Evolutionary conservation across 2,113 vertebrate species (phyloP).

Genomic region (Dicaeum eximium): DNA sequence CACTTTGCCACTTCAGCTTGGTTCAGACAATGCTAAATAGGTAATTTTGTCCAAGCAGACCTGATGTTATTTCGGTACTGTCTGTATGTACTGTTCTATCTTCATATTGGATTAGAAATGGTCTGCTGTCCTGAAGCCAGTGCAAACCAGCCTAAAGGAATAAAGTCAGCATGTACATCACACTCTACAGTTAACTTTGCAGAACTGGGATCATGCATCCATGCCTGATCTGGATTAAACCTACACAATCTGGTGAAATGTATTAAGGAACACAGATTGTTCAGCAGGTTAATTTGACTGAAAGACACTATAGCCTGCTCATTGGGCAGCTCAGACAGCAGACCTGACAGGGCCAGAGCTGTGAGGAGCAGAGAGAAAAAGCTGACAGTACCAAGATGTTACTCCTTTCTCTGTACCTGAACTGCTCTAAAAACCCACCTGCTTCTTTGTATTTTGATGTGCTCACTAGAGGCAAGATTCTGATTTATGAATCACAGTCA

Average conservation of each 20-base stretch:
- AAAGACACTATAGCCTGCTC: background rate
- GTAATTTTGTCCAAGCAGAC: background rate
- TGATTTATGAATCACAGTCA: background rate
- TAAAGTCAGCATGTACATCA: background rate
- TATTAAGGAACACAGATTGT: background rate
- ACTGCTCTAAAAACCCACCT: background rate
- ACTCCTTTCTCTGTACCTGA: background rate
- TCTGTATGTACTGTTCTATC: background rate
- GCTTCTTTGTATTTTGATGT: background rate
- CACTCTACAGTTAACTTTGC: background rate
- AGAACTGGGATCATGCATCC: fast-evolving
- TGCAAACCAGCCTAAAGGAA: background rate
- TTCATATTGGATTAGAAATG: background rate
- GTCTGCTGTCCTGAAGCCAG: background rate
- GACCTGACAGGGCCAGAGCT: background rate
- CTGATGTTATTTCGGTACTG: background rate
- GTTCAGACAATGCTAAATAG: background rate
- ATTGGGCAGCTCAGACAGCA: background rate
- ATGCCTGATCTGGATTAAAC: background rate
- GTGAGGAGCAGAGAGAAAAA: background rate
- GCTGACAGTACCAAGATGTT: background rate
- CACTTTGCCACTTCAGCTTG: background rate
- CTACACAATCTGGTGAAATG: background rate
- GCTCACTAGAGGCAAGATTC: background rate
- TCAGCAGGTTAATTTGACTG: background rate